Percentiles rank a stretch among this genome's conserved stretches.
Evolutionary conservation across 1,140 invertebrate species (phyloP).

Genomic region (Euwallacea fornicatus): DNA sequence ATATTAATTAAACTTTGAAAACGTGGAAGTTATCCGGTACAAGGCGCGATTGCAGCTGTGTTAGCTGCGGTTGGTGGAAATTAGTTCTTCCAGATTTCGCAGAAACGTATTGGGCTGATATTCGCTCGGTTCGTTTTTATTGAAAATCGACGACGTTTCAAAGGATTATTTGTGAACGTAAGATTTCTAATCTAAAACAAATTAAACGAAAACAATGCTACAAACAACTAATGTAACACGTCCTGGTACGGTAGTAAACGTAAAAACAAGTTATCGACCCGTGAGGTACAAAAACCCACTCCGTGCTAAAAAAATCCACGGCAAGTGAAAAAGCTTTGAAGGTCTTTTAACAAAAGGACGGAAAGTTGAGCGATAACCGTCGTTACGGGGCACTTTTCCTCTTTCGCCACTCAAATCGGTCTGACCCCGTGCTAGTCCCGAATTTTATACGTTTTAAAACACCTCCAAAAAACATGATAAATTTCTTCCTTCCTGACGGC

Average conservation of each 20-base stretch:
- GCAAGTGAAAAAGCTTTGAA: constrained; percentile 7
- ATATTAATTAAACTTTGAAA: constrained; percentile 11
- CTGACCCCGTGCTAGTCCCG: constrained; percentile 19
- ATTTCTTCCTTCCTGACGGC: constrained; percentile 8
- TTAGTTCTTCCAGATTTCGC: too few relatives aligned
- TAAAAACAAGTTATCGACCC: constrained; percentile 11
- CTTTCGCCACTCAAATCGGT: constrained; percentile 23
- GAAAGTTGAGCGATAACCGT: constrained; percentile 28
- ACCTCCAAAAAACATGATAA: constrained; percentile 26
- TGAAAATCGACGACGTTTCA: too few relatives aligned
- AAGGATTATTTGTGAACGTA: too few relatives aligned
- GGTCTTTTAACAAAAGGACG: constrained; percentile 17
- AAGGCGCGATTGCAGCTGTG: constrained; percentile 2
- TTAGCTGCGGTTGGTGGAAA: not conserved
- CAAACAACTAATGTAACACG: constrained; percentile 1
- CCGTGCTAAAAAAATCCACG: not conserved
- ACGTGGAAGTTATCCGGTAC: constrained; percentile 5
- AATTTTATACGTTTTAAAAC: constrained; percentile 35
- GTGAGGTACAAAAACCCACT: constrained; percentile 2
- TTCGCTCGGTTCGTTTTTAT: too few relatives aligned
- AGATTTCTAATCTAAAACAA: too few relatives aligned
- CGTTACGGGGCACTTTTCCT: constrained; percentile 28
- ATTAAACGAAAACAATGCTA: not conserved
- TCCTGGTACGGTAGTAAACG: constrained; percentile 3
- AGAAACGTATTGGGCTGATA: too few relatives aligned